Percentiles rank a stretch among this genome's conserved stretches.
These are phyloP conservation scores for Lordiphosa mommai DNA, from an alignment of 1,140 invertebrate genomes.

Conservation along the genomic window DNA sequence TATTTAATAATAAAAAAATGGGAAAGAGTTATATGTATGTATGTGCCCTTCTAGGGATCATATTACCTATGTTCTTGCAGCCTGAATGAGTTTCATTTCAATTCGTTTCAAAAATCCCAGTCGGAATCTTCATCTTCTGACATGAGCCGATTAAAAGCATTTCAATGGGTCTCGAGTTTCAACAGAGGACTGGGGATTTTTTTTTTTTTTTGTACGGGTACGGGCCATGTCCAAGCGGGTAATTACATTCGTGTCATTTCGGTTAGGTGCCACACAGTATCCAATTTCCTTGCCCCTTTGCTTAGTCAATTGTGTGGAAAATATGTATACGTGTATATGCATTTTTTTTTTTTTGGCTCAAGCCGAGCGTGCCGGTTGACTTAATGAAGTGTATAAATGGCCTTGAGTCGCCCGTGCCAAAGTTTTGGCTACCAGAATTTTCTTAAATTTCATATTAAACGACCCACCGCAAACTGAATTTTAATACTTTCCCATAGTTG, in stretches of 20 bases:
- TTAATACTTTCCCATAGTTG: conserved; percentile 33
- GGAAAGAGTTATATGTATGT: conserved; percentile 28
- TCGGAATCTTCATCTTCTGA: conserved; percentile 63
- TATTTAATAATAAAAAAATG: conserved; percentile 18
- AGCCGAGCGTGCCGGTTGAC: conserved; percentile 51
- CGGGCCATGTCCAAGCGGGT: conserved; percentile 48
- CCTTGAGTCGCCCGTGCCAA: conserved; percentile 69
- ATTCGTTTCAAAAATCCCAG: conserved; percentile 19
- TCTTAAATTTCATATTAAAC: conserved; percentile 28
- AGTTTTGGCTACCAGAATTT: conserved; percentile 34
- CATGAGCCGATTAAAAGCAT: conserved; percentile 78
- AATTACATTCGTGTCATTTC: conserved; percentile 79
- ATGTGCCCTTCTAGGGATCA: conserved; percentile 38
- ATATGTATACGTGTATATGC: conserved; percentile 55
- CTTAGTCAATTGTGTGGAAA: conserved; percentile 78
- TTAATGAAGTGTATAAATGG: conserved; percentile 49
- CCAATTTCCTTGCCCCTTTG: conserved; percentile 55
- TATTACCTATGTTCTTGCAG: conserved; percentile 67
- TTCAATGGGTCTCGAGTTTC: conserved; percentile 69
- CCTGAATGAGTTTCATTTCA: conserved; percentile 59
- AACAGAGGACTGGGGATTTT: conserved; percentile 20
- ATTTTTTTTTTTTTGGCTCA: conserved; percentile 44
- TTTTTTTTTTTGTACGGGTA: not conserved
- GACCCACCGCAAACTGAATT: conserved; percentile 26
- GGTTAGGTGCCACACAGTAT: conserved; percentile 76